A percentile compares a stretch with the other conserved stretches of the same genome.
These are phyloP conservation scores for Temnothorax nylanderi DNA, from an alignment of 1,140 invertebrate species.

Conservation along the genomic window DNA sequence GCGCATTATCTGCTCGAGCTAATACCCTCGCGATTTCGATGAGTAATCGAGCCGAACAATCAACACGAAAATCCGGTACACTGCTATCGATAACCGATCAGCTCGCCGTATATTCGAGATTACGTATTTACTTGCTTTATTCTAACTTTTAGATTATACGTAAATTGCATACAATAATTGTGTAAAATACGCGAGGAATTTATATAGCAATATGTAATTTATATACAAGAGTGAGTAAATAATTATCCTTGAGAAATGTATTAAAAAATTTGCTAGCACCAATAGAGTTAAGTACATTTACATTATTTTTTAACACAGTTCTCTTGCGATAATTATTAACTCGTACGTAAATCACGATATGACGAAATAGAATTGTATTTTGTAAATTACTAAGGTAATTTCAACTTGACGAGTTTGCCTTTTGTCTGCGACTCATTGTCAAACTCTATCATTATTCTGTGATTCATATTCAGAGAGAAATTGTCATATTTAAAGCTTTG, in stretches of 20 bases:
- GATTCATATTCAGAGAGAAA: not conserved
- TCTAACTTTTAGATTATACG: not conserved
- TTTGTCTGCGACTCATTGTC: not conserved
- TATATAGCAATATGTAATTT: not conserved
- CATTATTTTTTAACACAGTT: not conserved
- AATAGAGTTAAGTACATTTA: not conserved
- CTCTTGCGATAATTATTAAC: not conserved
- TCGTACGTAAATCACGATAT: not conserved
- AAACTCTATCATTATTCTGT: constrained; percentile 26
- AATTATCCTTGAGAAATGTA: not conserved
- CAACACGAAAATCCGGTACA: constrained; percentile 4
- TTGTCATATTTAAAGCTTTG: constrained; percentile 38
- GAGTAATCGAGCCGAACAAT: constrained; percentile 26
- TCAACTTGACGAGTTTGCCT: not conserved
- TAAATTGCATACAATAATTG: not conserved
- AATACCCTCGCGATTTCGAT: constrained; percentile 22
- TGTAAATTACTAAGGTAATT: constrained; percentile 15
- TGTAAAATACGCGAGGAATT: not conserved
- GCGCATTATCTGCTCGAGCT: constrained; percentile 42
- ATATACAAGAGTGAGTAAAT: not conserved
- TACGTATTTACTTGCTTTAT: not conserved
- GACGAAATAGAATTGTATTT: not conserved
- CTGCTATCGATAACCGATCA: constrained; percentile 30
- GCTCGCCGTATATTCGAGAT: not conserved
- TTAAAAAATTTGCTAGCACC: not conserved